Conservation (phyloP, 2,797 vertebrate species). For the Lepidocolaptes lacrymiger region DNA sequence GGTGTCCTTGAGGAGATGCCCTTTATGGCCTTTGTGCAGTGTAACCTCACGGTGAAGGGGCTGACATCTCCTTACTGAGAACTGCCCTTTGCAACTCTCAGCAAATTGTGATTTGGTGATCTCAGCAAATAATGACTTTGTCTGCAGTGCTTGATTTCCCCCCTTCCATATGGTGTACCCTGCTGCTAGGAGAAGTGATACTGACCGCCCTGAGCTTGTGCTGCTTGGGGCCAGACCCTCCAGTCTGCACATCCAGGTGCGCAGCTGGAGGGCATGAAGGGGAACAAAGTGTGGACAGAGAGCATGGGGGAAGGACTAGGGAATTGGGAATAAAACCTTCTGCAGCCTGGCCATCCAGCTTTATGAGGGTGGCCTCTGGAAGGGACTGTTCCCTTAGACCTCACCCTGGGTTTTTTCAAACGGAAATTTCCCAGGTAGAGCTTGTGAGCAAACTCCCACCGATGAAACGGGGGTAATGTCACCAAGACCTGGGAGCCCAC, state of each 20-base stretch:
- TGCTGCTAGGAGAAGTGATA: neutral
- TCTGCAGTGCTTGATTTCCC: neutral
- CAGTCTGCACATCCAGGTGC: neutral
- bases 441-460: neutral
- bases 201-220: neutral
- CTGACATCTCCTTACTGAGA: neutral
- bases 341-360: neutral
- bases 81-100: neutral
- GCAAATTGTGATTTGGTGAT: neutral
- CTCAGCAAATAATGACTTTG: neutral
- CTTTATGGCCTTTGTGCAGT: neutral
- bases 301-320: neutral
- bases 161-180: neutral
- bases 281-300: neutral
- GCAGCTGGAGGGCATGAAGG: fast-evolving
- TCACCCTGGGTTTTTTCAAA: neutral
- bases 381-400: neutral
- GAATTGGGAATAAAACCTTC: neutral
- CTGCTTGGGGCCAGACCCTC: neutral
- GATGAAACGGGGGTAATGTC: fast-evolving
- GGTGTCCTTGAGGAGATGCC: neutral
- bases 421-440: neutral
- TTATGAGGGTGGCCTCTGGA: neutral
- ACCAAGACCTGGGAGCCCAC: neutral
- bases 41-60: neutral